Conservation (phyloP, 2,888 invertebrate species). For the Tigriopus californicus region DNA sequence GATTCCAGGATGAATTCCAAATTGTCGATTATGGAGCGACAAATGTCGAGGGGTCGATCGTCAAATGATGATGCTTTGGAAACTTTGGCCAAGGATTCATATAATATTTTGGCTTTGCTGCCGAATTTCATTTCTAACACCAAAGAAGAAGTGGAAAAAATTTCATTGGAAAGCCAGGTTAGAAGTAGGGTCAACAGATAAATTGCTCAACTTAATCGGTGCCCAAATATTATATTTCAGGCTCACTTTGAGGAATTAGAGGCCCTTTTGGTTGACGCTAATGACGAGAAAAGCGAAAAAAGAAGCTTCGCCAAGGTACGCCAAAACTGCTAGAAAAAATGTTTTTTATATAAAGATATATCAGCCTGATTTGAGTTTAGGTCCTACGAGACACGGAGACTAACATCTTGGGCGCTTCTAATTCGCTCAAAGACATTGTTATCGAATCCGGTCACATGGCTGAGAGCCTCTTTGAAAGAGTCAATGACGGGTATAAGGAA, state of each 20-base stretch:
- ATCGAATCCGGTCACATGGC: constrained; percentile 37
- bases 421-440: constrained; percentile 31
- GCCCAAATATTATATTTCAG: not conserved
- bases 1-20: not conserved
- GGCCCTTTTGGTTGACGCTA: not conserved
- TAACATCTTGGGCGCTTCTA: not conserved
- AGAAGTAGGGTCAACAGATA: no score
- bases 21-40: not conserved
- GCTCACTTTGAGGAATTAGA: not conserved
- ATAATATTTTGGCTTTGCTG: constrained; percentile 3
- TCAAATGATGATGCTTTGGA: not conserved
- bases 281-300: not conserved
- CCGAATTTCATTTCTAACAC: constrained; percentile 8
- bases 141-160: not conserved
- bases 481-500: constrained; percentile 36
- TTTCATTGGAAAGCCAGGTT: not conserved
- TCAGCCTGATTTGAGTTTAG: not conserved
- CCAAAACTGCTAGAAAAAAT: not conserved
- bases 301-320: not conserved
- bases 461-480: constrained; percentile 36
- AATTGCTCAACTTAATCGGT: not conserved
- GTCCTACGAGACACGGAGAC: not conserved
- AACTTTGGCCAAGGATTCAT: constrained; percentile 9
- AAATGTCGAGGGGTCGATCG: not conserved
- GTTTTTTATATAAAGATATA: not conserved